A percentile compares a stretch with the other conserved stretches of the same genome.
phyloP scores from a whole-genome alignment of 2,113 vertebrate species.

The Halcyon malimbica region DNA sequence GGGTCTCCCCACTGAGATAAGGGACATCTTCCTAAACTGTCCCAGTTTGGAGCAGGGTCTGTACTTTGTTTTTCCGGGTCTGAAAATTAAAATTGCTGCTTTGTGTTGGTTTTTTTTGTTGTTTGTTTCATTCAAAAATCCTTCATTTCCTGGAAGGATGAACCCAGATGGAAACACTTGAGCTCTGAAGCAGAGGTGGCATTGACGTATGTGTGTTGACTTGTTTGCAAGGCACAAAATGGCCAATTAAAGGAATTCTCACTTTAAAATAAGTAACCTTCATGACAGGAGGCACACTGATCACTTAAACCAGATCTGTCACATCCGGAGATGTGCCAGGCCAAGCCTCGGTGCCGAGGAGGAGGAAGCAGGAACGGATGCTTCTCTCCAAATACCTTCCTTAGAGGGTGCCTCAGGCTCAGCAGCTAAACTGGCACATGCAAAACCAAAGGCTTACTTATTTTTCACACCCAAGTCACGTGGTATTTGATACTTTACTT shows the following conservation, averaged over 20 bases:
- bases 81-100: neutral
- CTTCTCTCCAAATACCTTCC: neutral
- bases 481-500: neutral
- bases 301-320: neutral
- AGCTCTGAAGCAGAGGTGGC: neutral
- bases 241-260: neutral
- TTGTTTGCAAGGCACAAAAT: neutral
- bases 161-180: neutral
- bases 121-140: neutral
- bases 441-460: neutral
- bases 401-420: neutral
- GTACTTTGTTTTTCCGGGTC: neutral
- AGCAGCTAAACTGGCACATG: neutral
- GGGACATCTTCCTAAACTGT: neutral
- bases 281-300: neutral
- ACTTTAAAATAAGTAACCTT: neutral
- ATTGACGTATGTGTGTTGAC: neutral
- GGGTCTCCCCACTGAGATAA: neutral
- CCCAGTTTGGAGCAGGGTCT: neutral
- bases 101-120: neutral
- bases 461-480: neutral
- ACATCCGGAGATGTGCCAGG: neutral
- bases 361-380: neutral
- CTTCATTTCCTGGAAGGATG: neutral
- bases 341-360: rapidly evolving